These are phyloP conservation scores for Thelaira solivaga DNA, from an alignment of 2,888 invertebrate genomes.

Conservation along the genomic window DNA sequence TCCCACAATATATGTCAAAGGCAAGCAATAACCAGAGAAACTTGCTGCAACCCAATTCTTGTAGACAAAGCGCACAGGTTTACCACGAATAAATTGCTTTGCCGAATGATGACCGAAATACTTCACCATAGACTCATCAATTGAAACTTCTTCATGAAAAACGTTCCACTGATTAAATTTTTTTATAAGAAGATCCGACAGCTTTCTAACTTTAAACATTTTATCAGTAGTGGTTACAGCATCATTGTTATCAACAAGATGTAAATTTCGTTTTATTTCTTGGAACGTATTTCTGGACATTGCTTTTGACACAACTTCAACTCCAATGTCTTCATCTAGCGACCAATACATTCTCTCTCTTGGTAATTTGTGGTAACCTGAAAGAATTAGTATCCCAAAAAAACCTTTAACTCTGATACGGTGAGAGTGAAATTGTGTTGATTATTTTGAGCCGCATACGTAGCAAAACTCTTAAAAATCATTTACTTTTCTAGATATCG, in stretches of 20 bases:
- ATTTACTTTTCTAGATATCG: too few relatives aligned
- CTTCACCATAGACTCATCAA: background rate
- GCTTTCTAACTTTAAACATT: background rate
- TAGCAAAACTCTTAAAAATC: too few relatives aligned
- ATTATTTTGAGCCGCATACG: background rate
- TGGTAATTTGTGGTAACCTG: background rate
- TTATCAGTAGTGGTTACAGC: too few relatives aligned
- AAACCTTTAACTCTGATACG: background rate
- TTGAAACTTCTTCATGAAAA: background rate
- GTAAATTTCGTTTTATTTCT: background rate
- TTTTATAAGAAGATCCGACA: background rate
- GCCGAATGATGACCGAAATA: background rate
- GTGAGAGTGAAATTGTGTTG: background rate
- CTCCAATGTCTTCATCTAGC: too few relatives aligned
- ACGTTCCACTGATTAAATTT: background rate
- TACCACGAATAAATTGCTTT: background rate
- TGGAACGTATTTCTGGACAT: too few relatives aligned
- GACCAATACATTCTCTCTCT: background rate
- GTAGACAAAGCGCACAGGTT: background rate
- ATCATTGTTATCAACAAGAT: too few relatives aligned
- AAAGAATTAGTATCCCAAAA: background rate
- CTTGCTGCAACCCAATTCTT: slow-evolving; percentile 4
- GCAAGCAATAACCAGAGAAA: background rate
- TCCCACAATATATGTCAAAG: background rate
- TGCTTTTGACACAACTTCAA: too few relatives aligned